These are phyloP conservation scores for Drosophila kohkoa DNA, from an alignment of 1,140 invertebrate species.

Conservation along the genomic window DNA sequence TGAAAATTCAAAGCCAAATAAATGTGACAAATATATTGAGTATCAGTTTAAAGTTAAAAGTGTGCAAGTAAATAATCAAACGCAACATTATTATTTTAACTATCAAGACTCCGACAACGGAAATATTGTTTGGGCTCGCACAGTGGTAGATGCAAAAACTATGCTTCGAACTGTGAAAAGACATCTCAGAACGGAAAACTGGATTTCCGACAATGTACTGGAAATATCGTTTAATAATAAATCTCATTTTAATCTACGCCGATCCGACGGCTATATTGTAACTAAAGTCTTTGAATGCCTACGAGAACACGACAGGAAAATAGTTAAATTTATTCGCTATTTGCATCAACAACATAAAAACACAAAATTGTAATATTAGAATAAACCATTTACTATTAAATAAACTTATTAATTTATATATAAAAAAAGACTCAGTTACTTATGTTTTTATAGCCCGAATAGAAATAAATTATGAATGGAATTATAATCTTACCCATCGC, in stretches of 20 bases:
- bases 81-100: too few relatives aligned
- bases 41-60: too few relatives aligned
- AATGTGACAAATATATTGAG: too few relatives aligned
- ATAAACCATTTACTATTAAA: too few relatives aligned
- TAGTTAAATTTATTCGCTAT: background rate
- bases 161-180: background rate
- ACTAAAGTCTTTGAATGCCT: background rate
- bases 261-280: background rate
- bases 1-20: background rate
- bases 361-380: background rate
- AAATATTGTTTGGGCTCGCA: background rate
- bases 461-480: too few relatives aligned
- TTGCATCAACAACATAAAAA: background rate
- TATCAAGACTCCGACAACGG: too few relatives aligned
- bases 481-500: too few relatives aligned
- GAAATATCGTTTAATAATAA: background rate
- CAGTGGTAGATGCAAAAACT: background rate
- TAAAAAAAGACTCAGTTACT: too few relatives aligned
- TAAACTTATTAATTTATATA: too few relatives aligned
- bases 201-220: background rate
- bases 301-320: background rate
- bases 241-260: background rate
- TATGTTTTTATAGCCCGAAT: too few relatives aligned
- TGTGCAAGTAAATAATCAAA: too few relatives aligned
- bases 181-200: background rate